phyloP scores from a whole-genome alignment of 2,797 vertebrate species.

The Lemur catta region DNA sequence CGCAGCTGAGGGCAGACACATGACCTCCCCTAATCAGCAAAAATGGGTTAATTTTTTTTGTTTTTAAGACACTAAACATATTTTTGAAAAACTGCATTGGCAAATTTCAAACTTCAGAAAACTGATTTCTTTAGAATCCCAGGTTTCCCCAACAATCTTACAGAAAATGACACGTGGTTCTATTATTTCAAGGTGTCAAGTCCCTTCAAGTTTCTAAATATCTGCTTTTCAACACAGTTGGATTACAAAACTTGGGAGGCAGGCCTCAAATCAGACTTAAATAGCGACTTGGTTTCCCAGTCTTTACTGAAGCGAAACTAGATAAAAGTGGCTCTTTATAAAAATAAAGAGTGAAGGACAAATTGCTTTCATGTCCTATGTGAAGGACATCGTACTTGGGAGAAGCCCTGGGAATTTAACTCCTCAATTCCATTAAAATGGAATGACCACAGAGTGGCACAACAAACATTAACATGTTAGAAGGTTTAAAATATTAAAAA shows the following conservation, averaged over 20 bases:
- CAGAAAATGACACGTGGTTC: background rate
- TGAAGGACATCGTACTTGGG: background rate
- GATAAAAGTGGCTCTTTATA: background rate
- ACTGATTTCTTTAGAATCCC: conserved; percentile 10
- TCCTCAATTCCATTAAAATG: background rate
- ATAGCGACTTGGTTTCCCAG: background rate
- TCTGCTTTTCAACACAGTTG: background rate
- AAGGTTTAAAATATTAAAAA: background rate
- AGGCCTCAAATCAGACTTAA: background rate
- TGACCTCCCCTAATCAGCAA: background rate
- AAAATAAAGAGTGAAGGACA: background rate
- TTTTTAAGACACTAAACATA: background rate
- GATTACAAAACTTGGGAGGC: background rate
- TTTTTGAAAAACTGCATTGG: background rate
- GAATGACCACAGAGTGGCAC: background rate
- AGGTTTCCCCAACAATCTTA: background rate
- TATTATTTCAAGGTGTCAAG: background rate
- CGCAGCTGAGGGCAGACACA: background rate
- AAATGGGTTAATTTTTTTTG: background rate
- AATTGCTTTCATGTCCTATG: background rate
- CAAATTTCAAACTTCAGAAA: conserved; percentile 8
- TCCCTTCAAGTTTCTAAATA: background rate
- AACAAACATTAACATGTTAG: background rate
- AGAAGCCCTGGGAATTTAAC: background rate
- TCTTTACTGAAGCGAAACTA: background rate